Evolutionary conservation across 2,888 invertebrate species (phyloP), one percentile per base, ranked within the genome.

Genomic region (Apomyelois bistriatella): DNA sequence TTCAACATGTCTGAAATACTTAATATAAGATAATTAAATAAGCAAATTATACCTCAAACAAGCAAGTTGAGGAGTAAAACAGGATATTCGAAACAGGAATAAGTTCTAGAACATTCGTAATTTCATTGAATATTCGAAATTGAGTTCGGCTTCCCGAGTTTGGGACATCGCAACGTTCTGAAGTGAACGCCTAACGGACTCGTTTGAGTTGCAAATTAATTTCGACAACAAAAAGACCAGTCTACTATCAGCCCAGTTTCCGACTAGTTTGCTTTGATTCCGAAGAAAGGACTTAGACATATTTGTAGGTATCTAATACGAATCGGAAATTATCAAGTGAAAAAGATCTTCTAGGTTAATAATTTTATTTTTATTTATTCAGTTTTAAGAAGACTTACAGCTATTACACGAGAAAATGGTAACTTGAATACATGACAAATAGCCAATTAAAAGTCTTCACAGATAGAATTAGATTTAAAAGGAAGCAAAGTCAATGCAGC

Each of bases 171-270:
- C 8, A 32, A 38, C 17, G 9, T 43, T n/a, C 42, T 7, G 42
- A 43, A 28, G 42, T 22, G 32, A 17, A 10, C 41, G 41, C 41
- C 13, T 22, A 22, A 22, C 22, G 12, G 32, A 46, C 15, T 32
- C 15, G 46, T 46, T 46, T 15, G 46, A 46, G 32, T 32, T 46
- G 46, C 15, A 32, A 46, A 46, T 35, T 46, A 46, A 46, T 32
- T 46, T 46, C n/a, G 32, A 9, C 9, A 32, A 46, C 46, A 46
- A 46, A 46, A 46, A 46, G 32, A 32, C 30, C 5, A 41, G 10
- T 32, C 7, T 28, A 28, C 28, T 28, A 28, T 12, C n/a, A 36
- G 36, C n/a, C 36, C 12, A 15, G 16, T 40, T 16, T 8, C 9
- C 5, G 32, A 32, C 30, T n/a, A 41, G 10, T 32, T 32, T 32